Evolutionary conservation across 2,797 vertebrate species (phyloP), one percentile per base, ranked within the genome.

Genomic region (Malacoctenus gilli): DNA sequence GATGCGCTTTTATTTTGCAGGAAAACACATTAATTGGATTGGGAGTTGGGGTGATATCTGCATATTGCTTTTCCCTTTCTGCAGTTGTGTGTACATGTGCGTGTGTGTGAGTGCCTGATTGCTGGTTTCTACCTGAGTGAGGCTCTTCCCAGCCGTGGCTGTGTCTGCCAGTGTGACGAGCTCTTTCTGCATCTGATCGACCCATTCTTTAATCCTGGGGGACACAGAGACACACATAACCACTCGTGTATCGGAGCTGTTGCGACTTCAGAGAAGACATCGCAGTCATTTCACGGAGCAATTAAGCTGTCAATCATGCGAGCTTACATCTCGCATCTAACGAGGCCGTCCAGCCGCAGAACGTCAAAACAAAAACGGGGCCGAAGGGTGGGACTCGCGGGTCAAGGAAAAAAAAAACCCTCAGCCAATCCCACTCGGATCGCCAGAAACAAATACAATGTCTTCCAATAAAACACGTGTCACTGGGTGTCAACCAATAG

Each of bases 111-210:
- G n/a, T n/a, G n/a, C n/a, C n/a, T n/a, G n/a, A n/a, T n/a, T 39
- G 19, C 19, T 8, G 0, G n/a, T 60, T 50, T 35, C 9, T 82
- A 98, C 97, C 82, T 91, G 80, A 48, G 90, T 91, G 35, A 98
- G 94, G 55, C 90, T 85, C 42, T 89, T 93, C 73, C 95, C 95
- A 58, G 93, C 95, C 0, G 94, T 95, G 48, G 95, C 95, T 1
- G 91, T 93, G 68, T 94, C 93, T 52, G 94, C 95, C 77, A 99
- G 75, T 1, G 85, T 93, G 53, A 98, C 92, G 0, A 99, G 94
- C 68, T 99, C 96, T 68, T 94, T 93, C 83, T 99, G 96, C 94
- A 98, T 96, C 87, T 96, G 94, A 82, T 97, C 94, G 66, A 97
- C 96, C 97, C 97, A 99, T 46, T 94, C 93, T 75, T 97, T 97